phyloP scores from a whole-genome alignment of 2,113 vertebrate genomes.

The Xerus inauris region DNA sequence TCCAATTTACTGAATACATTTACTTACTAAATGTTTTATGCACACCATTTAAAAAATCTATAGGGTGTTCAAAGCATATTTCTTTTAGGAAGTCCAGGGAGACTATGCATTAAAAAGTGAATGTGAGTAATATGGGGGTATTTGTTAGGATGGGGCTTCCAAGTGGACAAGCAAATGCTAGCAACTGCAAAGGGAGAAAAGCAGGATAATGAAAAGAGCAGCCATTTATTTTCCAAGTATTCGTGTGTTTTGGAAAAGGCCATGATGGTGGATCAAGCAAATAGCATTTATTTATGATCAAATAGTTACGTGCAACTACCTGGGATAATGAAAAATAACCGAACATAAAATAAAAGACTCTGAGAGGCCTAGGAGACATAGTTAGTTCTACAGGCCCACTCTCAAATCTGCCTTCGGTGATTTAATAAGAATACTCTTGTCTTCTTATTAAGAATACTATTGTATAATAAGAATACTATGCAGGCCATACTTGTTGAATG shows the following conservation, averaged over 20 bases:
- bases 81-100: not conserved
- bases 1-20: not conserved
- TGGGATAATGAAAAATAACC: not conserved
- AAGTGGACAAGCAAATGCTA: not conserved
- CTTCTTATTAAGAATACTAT: too few relatives aligned
- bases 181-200: not conserved
- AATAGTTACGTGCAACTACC: not conserved
- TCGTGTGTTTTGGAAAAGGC: not conserved
- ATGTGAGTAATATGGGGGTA: not conserved
- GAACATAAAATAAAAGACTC: not conserved
- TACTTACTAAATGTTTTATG: not conserved
- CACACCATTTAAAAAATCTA: not conserved
- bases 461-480: not conserved
- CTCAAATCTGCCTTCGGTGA: slow-evolving; percentile 28
- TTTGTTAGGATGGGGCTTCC: not conserved
- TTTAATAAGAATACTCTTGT: slow-evolving; percentile 5
- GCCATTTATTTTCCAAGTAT: slow-evolving; percentile 18
- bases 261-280: not conserved
- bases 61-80: not conserved
- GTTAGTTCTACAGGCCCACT: slow-evolving; percentile 22
- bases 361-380: slow-evolving; percentile 25
- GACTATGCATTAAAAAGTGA: not conserved
- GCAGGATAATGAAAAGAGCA: not conserved
- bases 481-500: not conserved
- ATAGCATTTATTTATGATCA: slow-evolving; percentile 36